Conservation (phyloP, 2,113 vertebrate species). For the Sinosuthora webbiana region DNA sequence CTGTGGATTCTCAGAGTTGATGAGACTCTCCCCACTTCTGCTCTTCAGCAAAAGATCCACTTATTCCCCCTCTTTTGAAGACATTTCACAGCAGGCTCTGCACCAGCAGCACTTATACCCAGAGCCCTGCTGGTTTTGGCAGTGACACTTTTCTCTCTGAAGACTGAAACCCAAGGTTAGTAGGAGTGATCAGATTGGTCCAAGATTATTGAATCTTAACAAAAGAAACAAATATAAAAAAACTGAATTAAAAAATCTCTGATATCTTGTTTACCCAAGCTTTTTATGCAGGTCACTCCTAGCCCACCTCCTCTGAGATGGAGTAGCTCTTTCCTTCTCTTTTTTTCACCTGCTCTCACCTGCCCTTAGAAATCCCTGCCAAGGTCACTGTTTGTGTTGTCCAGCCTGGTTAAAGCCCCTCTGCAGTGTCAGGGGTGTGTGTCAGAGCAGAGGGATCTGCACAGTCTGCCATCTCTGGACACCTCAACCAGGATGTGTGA, state of each 20-base stretch:
- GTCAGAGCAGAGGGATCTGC: neutral
- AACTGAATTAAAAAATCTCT: neutral
- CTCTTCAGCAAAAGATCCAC: neutral
- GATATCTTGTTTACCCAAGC: neutral
- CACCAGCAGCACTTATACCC: neutral
- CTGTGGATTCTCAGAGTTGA: neutral
- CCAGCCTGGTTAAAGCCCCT: neutral
- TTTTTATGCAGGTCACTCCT: neutral
- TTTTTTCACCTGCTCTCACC: neutral
- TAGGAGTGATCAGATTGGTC: neutral
- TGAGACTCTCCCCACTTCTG: neutral
- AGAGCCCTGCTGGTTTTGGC: neutral
- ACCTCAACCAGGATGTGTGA: neutral
- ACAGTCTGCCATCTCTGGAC: neutral
- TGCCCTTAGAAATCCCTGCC: neutral
- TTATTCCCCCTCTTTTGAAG: neutral
- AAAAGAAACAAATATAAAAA: neutral
- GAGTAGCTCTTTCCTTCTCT: neutral
- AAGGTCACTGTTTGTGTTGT: neutral
- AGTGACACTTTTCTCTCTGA: neutral
- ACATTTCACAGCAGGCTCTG: neutral
- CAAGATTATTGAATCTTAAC: neutral
- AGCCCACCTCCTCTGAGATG: neutral
- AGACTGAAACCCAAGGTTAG: neutral
- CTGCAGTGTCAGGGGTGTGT: neutral